phyloP scores from a whole-genome alignment of 2,888 invertebrate species.

The Epistrophe grossulariae region DNA sequence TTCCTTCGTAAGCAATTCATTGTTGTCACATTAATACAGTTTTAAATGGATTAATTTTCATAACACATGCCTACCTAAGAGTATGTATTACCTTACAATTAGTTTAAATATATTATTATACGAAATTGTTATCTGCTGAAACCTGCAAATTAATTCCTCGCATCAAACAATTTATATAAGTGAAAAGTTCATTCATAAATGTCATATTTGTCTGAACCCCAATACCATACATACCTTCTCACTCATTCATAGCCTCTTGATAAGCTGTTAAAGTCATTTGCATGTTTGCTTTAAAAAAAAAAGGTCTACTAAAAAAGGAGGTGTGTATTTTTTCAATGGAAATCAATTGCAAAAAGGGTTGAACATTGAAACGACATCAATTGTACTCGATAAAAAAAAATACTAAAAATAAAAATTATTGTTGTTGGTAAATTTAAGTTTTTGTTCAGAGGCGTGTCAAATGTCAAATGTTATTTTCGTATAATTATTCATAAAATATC shows the following conservation, averaged over 20 bases:
- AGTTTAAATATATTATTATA: too few relatives aligned
- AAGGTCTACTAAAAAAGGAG: constrained; percentile 1
- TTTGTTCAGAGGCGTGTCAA: not conserved
- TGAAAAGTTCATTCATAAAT: not conserved
- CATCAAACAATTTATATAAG: not conserved
- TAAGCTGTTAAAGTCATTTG: constrained; percentile 68
- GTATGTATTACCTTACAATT: too few relatives aligned
- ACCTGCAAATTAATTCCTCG: not conserved
- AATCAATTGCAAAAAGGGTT: constrained; percentile 41
- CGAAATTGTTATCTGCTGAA: too few relatives aligned
- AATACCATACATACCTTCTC: not conserved
- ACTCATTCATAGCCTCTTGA: constrained; percentile 53
- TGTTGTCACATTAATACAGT: too few relatives aligned
- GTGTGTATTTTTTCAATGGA: constrained; percentile 23
- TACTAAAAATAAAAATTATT: constrained; percentile 27
- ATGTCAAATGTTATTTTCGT: constrained; percentile 15
- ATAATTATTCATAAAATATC: not conserved
- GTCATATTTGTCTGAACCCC: constrained; percentile 1
- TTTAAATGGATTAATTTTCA: too few relatives aligned
- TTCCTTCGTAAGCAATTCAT: too few relatives aligned
- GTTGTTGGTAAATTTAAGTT: not conserved
- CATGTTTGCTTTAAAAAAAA: constrained; percentile 38
- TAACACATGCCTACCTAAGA: too few relatives aligned
- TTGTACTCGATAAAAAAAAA: constrained; percentile 36
- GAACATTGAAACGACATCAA: constrained; percentile 58